Evolutionary conservation across 2,888 invertebrate genomes (phyloP).

Genomic region (Pandemis corylana): DNA sequence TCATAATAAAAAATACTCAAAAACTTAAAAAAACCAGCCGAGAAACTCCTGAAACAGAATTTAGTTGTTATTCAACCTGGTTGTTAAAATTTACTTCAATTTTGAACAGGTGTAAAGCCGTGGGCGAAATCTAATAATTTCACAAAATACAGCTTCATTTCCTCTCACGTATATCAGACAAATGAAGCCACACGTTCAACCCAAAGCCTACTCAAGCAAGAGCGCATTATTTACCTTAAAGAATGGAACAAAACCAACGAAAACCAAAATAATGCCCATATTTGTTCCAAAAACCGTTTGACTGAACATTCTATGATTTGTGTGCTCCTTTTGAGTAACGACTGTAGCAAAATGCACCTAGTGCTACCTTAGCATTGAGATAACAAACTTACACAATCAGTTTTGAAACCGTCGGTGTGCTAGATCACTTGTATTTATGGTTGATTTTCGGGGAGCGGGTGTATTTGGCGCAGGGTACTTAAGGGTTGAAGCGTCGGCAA

Average conservation of each 20-base stretch:
- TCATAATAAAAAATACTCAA: too few relatives aligned
- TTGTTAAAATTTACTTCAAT: too few relatives aligned
- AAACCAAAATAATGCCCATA: constrained; percentile 27
- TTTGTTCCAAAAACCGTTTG: constrained; percentile 20
- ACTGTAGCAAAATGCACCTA: constrained; percentile 11
- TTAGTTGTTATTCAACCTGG: too few relatives aligned
- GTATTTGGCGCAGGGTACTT: neutral
- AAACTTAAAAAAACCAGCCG: too few relatives aligned
- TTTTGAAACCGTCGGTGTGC: neutral
- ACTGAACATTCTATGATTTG: constrained; percentile 26
- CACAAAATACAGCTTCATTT: too few relatives aligned
- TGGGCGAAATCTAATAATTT: too few relatives aligned
- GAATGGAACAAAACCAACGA: neutral
- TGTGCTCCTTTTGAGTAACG: constrained; percentile 18
- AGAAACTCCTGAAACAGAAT: too few relatives aligned
- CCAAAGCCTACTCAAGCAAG: neutral
- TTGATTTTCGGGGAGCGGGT: neutral
- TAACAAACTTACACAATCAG: constrained; percentile 16
- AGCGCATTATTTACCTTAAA: neutral
- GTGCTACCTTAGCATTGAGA: constrained; percentile 2
- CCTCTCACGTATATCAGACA: neutral
- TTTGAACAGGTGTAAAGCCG: too few relatives aligned
- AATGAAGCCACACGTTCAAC: neutral
- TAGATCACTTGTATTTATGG: neutral
- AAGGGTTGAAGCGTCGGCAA: constrained; percentile 11